Base-by-base conservation (phyloP, 2,888 invertebrate genomes). In the Diachrysia chrysitis region DNA sequence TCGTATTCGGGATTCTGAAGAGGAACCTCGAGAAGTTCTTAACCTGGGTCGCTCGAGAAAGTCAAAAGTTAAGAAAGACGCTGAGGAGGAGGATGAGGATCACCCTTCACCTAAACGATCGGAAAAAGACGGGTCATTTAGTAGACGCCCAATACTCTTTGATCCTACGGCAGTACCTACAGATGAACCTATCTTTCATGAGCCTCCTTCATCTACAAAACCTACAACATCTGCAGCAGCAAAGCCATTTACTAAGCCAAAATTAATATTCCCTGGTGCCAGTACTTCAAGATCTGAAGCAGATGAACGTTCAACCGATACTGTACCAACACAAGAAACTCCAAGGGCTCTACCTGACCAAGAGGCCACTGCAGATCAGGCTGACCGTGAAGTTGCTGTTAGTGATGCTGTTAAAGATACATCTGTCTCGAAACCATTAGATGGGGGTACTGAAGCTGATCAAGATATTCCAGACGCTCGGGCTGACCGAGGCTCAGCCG, bases 1-100 rank as follows among this genome's bases (percentile, higher is more conserved):
- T 23, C 65, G n/a, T 37, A 71, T 74, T 9, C 57, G 25, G 32
- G 82, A 84, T 63, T 73, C 78, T 7, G 60, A 75, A n/a, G 48
- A 57, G 2, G 58, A 32, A 14, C 19, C 55, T 19, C 19, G 29
- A 19, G 46, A 62, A 9, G 19, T 56, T 2, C 42, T 46, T 19
- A 25, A 55, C 16, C 12, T 46, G 29, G 51, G 51, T 2, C 58
- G 53, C 14, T 12, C 37, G 25, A 37, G 51, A 9, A 17, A 42
- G n/a, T 32, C 53, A 16, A 51, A 23, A 25, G 9, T 53, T 35
- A 35, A 23, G 62, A 55, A 72, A 56, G 14, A 66, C 32, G 25
- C 3, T 17, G 21, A 65, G 19, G 48, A 1, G 9, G 19, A 48
- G 17, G 17, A 19, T 2, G 29, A 29, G 2, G 5, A 1, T 29